Evolutionary conservation across 2,888 invertebrate genomes (phyloP), one percentile per base, ranked within the genome.

Genomic region (Tridacna crocea): DNA sequence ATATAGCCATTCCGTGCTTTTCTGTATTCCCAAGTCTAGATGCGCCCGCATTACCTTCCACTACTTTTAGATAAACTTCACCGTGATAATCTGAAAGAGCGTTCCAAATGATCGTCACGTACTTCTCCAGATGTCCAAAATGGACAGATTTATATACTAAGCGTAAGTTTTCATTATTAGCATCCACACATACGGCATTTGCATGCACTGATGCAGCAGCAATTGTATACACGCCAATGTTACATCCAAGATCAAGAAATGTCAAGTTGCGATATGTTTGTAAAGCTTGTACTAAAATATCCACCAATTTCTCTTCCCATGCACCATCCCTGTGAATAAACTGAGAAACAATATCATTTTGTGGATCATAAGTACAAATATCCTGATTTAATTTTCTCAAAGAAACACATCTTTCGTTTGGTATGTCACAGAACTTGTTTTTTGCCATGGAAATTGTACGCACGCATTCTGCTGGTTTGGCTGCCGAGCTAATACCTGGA

Each of bases 241-340:
- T 63, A 63, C 63, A 63, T 17, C 63, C 63, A 19, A 63, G 63
- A 15, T 63, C 63, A 6, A 63, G 63, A 63, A 63, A 63, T 63
- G 27, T 19, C 24, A 63, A 26, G 15, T 63, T 26, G 6, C 26
- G 63, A 26, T 63, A 27, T 0, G 24, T 15, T 27, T 24, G 24
- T 11, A 63, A 27, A 4, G 63, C 27, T 24, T 24, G 2, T 2
- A 63, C 11, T 8, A 63, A 15, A 63, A 26, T 63, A 27, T 26
- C 24, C 11, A 63, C 63, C 27, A 63, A 63, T 17, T 15, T 26
- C 19, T 27, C 63, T 26, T 63, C 63, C 63, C 63, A 63, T 10
- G 15, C 11, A 0, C 63, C 63, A 3, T 26, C 26, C 26, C 15
- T 27, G 8, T 63, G 63, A 27, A 63, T 63, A 63, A 26, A 26